These are phyloP conservation scores for Gallinago solitaria DNA, from an alignment of 2,797 vertebrate genomes.

Conservation along the genomic window DNA sequence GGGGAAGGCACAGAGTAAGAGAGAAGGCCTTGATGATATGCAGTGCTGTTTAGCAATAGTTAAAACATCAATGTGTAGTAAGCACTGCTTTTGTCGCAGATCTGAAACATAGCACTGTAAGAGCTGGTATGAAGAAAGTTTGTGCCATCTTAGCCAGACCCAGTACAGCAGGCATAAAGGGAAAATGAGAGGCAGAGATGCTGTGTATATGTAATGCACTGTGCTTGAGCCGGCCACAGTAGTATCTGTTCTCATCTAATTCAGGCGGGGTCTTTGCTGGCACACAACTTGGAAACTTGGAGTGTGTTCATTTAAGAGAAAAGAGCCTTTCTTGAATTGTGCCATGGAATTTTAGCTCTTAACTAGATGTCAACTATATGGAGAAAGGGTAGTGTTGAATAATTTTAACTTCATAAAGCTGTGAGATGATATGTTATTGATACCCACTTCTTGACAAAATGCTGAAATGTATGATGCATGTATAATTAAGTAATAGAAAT, in stretches of 20 bases:
- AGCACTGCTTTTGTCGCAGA: background rate
- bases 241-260: background rate
- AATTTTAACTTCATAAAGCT: background rate
- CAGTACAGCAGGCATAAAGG: background rate
- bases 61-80: background rate
- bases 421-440: background rate
- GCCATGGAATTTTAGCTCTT: background rate
- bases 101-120: background rate
- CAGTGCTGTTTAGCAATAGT: accelerated
- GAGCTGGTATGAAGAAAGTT: background rate
- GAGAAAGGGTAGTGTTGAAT: background rate
- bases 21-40: background rate
- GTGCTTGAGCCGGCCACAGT: background rate
- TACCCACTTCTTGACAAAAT: too few relatives aligned
- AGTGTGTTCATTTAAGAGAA: background rate
- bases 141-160: background rate
- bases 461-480: background rate
- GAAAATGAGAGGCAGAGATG: background rate
- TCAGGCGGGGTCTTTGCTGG: background rate
- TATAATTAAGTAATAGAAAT: background rate
- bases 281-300: background rate
- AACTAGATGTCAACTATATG: background rate
- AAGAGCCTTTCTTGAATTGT: background rate
- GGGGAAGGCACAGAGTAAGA: background rate
- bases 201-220: accelerated